phyloP scores from a whole-genome alignment of 2,888 invertebrate genomes.

The Cataglyphis altisquamis region DNA sequence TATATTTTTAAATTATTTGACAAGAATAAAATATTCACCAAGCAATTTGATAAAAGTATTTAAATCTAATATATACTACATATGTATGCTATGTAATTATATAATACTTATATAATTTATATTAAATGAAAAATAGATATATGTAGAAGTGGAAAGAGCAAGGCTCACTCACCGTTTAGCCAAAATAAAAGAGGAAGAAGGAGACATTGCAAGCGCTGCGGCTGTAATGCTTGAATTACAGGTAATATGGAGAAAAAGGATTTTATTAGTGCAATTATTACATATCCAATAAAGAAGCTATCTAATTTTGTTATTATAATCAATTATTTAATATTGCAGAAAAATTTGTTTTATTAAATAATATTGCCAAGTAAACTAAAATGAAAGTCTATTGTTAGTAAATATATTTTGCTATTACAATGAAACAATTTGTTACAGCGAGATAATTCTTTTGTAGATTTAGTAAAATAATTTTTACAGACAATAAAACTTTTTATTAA shows the following conservation, averaged over 20 bases:
- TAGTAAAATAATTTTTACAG: background rate
- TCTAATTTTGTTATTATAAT: background rate
- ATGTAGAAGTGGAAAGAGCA: slow-evolving; percentile 99
- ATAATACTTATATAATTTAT: background rate
- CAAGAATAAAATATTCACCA: background rate
- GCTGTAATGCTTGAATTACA: slow-evolving; percentile 98
- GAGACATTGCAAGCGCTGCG: slow-evolving; percentile 95
- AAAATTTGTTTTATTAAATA: background rate
- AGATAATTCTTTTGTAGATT: background rate
- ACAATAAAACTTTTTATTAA: background rate
- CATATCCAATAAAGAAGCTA: background rate
- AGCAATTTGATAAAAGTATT: background rate
- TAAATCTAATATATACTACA: background rate
- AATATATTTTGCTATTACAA: no score
- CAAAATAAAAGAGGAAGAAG: slow-evolving; percentile 94
- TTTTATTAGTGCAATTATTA: background rate
- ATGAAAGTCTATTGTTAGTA: no score
- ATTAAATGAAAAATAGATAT: slow-evolving; percentile 90
- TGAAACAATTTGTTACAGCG: no score
- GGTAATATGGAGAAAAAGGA: slow-evolving; percentile 85
- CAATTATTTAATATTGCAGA: background rate
- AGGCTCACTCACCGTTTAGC: slow-evolving; percentile 96
- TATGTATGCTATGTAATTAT: background rate
- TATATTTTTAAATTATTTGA: background rate
- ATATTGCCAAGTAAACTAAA: background rate